Percentiles rank a stretch among this genome's conserved stretches.
Evolutionary conservation across 2,113 vertebrate genomes (phyloP).

Genomic region (Daphoenositta chrysoptera): DNA sequence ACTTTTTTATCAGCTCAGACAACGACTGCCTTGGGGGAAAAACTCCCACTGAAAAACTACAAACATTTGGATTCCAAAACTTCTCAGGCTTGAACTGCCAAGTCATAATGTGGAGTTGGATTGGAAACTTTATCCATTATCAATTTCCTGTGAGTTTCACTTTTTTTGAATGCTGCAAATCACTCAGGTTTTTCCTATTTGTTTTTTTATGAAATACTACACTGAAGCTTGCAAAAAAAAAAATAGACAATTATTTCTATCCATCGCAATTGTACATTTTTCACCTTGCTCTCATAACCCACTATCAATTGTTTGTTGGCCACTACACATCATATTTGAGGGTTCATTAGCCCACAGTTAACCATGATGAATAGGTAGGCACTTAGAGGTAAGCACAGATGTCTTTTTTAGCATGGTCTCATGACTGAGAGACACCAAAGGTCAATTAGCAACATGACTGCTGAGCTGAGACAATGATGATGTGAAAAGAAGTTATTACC

Average conservation of each 20-base stretch:
- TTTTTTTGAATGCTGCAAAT: neutral
- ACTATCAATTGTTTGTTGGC: neutral
- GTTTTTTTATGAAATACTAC: neutral
- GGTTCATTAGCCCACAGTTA: neutral
- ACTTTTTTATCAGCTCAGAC: neutral
- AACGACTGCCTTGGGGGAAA: neutral
- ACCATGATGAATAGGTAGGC: neutral
- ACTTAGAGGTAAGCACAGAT: neutral
- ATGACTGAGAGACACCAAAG: neutral
- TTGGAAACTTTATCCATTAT: neutral
- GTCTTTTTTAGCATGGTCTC: neutral
- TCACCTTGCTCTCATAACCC: neutral
- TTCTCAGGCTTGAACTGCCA: neutral
- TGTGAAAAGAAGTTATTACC: conserved; percentile 16
- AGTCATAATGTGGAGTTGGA: neutral
- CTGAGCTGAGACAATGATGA: neutral
- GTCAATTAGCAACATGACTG: conserved; percentile 26
- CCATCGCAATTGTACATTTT: neutral
- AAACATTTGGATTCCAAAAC: neutral
- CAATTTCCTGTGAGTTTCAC: neutral
- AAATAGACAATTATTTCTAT: neutral
- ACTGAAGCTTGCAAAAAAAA: neutral
- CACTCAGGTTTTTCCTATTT: neutral
- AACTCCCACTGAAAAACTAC: neutral
- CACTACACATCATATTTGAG: neutral